Evolutionary conservation across 2,888 invertebrate species (phyloP), one percentile per base, ranked within the genome.

Genomic region (Achlya flavicornis): DNA sequence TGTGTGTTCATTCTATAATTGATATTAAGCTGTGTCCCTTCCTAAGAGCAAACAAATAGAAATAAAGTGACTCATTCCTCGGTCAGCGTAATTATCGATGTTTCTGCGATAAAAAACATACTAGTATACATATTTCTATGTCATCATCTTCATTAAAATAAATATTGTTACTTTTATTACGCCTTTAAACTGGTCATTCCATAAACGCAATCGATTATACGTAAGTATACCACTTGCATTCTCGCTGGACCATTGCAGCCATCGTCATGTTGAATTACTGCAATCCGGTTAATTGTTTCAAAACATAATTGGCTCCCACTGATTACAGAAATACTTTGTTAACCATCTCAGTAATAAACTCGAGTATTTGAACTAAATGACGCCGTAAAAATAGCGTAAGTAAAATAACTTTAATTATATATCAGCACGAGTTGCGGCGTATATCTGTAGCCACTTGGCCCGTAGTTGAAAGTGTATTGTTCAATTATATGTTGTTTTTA

Each of bases 261-360:
- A 69, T 71, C 70, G 73, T 77, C 76, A 14, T 76, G 65, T 68
- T 67, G 68, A 66, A 76, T 73, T 70, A 70, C 70, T 58, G 70
- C 74, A 76, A 77, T 77, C 64, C 65, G 71, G 67, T 71, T 80
- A 80, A 77, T 80, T 75, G 70, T 73, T 69, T 70, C 61, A 66
- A 74, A 68, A 67, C 67, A 64, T 76, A 73, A 77, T 74, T 76
- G 71, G 67, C 72, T 68, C 63, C 41, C 69, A 66, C 66, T 61
- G 64, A 68, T 64, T 72, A 66, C 69, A 73, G 62, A 72, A 78
- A 72, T 74, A 66, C 64, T 65, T 74, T 73, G 69, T 75, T 69
- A 66, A 65, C 62, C 58, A 61, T 61, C 58, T 46, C 43, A 43
- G 60, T 62, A 66, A 59, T 70, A 69, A 70, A 14, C 41, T 41